Conservation (phyloP, 1,140 invertebrate genomes). For the Drosophila fuyamai region DNA sequence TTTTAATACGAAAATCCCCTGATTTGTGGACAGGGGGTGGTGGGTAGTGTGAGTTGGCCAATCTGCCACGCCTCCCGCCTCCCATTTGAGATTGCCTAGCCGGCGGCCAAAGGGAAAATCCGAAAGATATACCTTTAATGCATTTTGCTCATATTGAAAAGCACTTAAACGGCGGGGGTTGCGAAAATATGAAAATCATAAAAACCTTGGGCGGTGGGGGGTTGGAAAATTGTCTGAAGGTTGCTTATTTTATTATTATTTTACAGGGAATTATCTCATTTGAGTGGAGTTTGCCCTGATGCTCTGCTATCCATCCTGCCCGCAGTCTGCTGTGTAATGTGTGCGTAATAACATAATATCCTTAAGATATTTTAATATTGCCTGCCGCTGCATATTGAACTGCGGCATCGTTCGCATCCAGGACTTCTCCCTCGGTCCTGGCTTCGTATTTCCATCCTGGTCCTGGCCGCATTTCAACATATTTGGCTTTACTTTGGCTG, state of each 20-base stretch:
- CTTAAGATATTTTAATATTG: constrained; percentile 84
- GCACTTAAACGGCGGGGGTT: constrained; percentile 70
- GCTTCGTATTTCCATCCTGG: constrained; percentile 24
- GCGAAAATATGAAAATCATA: constrained; percentile 81
- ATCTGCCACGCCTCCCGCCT: constrained; percentile 19
- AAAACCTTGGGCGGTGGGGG: constrained; percentile 28
- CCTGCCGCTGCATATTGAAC: constrained; percentile 83
- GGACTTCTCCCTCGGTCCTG: constrained; percentile 10
- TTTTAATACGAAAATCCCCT: constrained; percentile 75
- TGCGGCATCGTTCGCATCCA: constrained; percentile 49
- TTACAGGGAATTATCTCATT: constrained; percentile 84
- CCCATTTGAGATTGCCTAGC: constrained; percentile 32
- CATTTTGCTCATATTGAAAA: constrained; percentile 80
- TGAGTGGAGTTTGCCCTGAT: constrained; percentile 69
- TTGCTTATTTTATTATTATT: constrained; percentile 84
- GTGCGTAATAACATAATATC: constrained; percentile 84
- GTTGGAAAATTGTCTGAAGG: constrained; percentile 19
- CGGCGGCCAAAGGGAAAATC: constrained; percentile 49
- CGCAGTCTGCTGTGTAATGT: constrained; percentile 67
- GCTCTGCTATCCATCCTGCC: constrained; percentile 2
- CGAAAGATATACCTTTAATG: constrained; percentile 71
- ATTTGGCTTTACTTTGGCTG: constrained; percentile 81
- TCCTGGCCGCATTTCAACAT: constrained; percentile 81
- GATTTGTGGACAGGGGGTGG: no score
- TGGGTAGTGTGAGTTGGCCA: constrained; percentile 37